Conservation (phyloP, 1,140 invertebrate genomes). For the Drosophila parvula region DNA sequence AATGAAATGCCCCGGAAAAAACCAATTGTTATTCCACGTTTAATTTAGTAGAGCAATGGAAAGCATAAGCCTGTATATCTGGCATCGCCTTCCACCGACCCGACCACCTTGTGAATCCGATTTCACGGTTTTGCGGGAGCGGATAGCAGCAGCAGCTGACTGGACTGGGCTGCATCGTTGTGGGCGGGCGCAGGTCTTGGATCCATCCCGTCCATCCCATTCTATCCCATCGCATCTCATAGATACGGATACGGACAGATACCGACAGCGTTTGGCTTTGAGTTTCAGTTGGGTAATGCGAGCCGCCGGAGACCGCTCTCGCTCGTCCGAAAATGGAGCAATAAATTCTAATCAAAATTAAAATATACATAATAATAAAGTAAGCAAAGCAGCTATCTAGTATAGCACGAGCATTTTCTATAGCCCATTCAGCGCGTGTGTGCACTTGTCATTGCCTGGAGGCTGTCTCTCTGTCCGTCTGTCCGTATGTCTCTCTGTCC, state of each 20-base stretch:
- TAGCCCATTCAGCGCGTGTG: conserved; percentile 63
- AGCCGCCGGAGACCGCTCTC: conserved; percentile 38
- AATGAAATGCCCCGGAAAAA: conserved; percentile 82
- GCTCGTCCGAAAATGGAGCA: conserved; percentile 65
- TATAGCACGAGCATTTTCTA: conserved; percentile 38
- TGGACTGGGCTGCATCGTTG: conserved; percentile 46
- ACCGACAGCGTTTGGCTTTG: conserved; percentile 57
- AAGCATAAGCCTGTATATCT: conserved; percentile 45
- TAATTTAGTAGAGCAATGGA: conserved; percentile 75
- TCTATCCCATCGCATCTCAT: conserved; percentile 25
- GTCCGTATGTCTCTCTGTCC: neutral
- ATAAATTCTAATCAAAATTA: conserved; percentile 83
- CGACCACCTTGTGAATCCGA: conserved; percentile 39
- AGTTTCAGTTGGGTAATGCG: conserved; percentile 62
- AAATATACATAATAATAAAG: conserved; percentile 75
- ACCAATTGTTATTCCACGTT: conserved; percentile 76
- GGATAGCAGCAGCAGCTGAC: conserved; percentile 38
- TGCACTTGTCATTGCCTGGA: conserved; percentile 50
- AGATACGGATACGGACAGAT: conserved; percentile 39
- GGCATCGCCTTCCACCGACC: conserved; percentile 17
- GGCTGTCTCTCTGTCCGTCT: neutral
- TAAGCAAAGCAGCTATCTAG: conserved; percentile 60
- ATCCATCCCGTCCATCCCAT: conserved; percentile 40
- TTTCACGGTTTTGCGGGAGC: conserved; percentile 46
- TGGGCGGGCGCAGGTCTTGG: conserved; percentile 68